Conservation (phyloP, 2,113 vertebrate genomes). For the Apodemus speciosus region DNA sequence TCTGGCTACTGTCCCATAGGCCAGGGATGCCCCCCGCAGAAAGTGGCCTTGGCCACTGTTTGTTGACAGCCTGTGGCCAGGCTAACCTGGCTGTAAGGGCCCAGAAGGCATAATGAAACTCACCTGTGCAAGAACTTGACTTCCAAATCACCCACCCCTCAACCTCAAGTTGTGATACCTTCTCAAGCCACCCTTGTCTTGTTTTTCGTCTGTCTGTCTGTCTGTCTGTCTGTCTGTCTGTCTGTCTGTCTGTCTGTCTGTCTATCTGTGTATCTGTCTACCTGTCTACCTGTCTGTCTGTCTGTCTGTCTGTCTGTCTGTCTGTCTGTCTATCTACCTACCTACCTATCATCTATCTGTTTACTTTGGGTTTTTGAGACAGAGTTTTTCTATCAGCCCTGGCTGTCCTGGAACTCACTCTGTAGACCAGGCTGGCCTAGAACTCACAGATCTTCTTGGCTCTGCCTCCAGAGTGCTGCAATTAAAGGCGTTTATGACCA, state of each 20-base stretch:
- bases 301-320: background rate
- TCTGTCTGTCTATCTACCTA: background rate
- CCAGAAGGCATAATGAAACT: constrained; percentile 4
- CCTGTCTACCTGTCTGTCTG: background rate
- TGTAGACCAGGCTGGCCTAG: background rate
- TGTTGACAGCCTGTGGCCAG: background rate
- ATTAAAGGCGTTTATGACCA: background rate
- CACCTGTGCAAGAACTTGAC: background rate
- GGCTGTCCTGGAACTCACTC: background rate
- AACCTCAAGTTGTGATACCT: background rate
- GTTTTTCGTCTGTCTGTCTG: background rate
- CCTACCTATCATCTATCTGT: too few relatives aligned
- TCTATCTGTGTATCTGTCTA: background rate
- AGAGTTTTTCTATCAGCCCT: background rate
- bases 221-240: background rate
- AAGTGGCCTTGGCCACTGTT: background rate
- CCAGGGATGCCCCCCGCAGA: background rate
- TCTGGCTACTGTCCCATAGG: background rate
- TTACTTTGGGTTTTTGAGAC: background rate
- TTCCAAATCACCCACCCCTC: background rate
- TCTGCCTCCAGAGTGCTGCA: background rate
- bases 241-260: background rate
- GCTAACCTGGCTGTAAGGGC: background rate
- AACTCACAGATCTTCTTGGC: background rate
- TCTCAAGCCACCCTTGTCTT: background rate